phyloP scores from a whole-genome alignment of 2,113 vertebrate genomes.

The Riparia riparia region DNA sequence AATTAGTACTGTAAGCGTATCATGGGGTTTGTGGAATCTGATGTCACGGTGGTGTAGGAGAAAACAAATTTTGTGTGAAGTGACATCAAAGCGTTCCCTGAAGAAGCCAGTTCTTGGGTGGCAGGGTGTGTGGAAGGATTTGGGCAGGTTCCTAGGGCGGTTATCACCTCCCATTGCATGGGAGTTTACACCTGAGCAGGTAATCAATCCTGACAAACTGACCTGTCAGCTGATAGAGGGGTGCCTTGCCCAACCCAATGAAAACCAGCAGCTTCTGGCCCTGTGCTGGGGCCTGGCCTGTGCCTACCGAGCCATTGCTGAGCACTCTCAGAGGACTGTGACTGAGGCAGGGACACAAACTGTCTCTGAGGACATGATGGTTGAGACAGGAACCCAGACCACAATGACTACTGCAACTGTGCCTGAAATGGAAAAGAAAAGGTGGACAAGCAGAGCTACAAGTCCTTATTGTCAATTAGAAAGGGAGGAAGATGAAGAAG shows the following conservation, averaged over 20 bases:
- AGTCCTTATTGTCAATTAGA: background rate
- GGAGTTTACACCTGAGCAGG: background rate
- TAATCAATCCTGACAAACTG: background rate
- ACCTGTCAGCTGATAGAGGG: background rate
- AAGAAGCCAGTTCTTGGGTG: background rate
- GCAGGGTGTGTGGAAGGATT: background rate
- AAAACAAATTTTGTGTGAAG: background rate
- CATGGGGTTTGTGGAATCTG: background rate
- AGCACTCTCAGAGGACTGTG: background rate
- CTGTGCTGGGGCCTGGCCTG: conserved; percentile 3
- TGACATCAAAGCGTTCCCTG: background rate
- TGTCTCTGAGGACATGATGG: background rate
- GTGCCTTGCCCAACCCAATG: background rate
- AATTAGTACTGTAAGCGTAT: background rate
- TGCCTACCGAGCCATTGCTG: background rate
- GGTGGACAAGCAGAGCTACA: background rate
- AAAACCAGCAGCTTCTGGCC: background rate
- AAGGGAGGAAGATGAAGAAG: background rate
- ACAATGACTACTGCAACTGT: background rate
- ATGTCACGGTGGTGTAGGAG: background rate
- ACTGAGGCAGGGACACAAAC: background rate
- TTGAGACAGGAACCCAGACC: background rate
- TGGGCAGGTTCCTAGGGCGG: conserved; percentile 11
- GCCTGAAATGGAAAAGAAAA: background rate
- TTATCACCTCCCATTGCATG: conserved; percentile 10